These are phyloP conservation scores for Drosophila prostipennis DNA, from an alignment of 2,888 invertebrate species.

Conservation along the genomic window DNA sequence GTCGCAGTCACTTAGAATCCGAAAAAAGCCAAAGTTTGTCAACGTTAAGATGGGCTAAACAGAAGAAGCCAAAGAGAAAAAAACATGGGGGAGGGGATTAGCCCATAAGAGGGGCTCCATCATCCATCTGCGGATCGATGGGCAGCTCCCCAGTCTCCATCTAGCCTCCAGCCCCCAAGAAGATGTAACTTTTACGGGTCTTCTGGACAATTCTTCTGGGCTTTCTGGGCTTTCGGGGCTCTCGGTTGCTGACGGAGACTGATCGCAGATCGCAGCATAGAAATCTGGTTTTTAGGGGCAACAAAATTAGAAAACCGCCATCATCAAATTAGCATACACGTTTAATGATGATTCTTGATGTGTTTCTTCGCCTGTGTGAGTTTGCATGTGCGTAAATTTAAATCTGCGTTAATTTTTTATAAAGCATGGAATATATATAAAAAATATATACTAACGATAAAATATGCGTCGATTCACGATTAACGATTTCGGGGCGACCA, in stretches of 20 bases:
- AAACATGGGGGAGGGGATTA: slow-evolving; percentile 1
- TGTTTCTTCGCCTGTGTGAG: slow-evolving; percentile 19
- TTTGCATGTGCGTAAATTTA: slow-evolving; percentile 35
- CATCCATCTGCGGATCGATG: slow-evolving; percentile 20
- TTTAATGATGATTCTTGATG: slow-evolving; percentile 64
- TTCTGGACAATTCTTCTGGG: slow-evolving; percentile 1
- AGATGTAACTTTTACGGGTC: slow-evolving; percentile 35
- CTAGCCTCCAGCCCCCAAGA: background rate
- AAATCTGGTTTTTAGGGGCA: slow-evolving; percentile 46
- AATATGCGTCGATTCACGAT: slow-evolving; percentile 56
- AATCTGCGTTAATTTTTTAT: slow-evolving; percentile 63
- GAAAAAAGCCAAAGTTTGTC: slow-evolving; percentile 24
- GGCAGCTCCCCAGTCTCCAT: no score
- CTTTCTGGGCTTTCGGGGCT: no score
- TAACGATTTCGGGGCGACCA: slow-evolving; percentile 57
- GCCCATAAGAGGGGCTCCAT: slow-evolving; percentile 4
- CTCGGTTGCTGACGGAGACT: slow-evolving; percentile 36
- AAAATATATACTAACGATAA: slow-evolving; percentile 46
- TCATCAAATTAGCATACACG: slow-evolving; percentile 78
- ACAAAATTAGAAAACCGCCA: slow-evolving; percentile 73
- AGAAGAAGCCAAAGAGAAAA: background rate
- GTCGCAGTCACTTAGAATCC: slow-evolving; percentile 27
- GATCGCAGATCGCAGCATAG: slow-evolving; percentile 29
- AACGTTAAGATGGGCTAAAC: background rate
- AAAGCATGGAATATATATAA: slow-evolving; percentile 56